phyloP scores from a whole-genome alignment of 2,797 vertebrate genomes.

The Alauda arvensis region DNA sequence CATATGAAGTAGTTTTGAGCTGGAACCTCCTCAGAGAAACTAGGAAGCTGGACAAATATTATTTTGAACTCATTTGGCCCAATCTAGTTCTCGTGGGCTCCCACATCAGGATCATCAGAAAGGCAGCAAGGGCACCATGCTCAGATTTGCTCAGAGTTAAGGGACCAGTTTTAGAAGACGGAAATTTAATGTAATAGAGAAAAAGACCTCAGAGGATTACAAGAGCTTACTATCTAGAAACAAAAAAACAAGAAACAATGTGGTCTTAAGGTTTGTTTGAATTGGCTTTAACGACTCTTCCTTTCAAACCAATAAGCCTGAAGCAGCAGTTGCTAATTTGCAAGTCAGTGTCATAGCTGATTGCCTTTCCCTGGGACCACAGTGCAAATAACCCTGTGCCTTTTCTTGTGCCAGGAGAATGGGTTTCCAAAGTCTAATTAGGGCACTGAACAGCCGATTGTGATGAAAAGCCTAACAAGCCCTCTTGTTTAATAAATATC shows the following conservation, averaged over 20 bases:
- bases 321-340: constrained; percentile 18
- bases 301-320: constrained; percentile 6
- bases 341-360: not conserved
- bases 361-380: not conserved
- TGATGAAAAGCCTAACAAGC: not conserved
- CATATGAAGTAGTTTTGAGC: not conserved
- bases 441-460: not conserved
- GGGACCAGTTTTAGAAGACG: not conserved
- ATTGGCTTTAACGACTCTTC: not conserved
- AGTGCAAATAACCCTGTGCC: not conserved
- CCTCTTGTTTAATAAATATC: fast-evolving
- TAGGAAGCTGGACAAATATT: not conserved
- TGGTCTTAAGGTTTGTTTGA: not conserved
- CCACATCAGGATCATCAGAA: not conserved
- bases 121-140: not conserved
- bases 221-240: not conserved
- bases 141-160: not conserved
- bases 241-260: not conserved
- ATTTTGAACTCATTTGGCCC: not conserved
- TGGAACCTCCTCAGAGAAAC: not conserved
- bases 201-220: constrained; percentile 15
- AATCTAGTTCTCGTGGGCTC: not conserved
- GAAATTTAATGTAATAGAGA: not conserved
- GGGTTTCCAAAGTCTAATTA: not conserved
- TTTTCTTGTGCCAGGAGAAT: not conserved